Evolutionary conservation across 2,888 invertebrate species (phyloP), one percentile per base, ranked within the genome.

Genomic region (Anorthoa munda): DNA sequence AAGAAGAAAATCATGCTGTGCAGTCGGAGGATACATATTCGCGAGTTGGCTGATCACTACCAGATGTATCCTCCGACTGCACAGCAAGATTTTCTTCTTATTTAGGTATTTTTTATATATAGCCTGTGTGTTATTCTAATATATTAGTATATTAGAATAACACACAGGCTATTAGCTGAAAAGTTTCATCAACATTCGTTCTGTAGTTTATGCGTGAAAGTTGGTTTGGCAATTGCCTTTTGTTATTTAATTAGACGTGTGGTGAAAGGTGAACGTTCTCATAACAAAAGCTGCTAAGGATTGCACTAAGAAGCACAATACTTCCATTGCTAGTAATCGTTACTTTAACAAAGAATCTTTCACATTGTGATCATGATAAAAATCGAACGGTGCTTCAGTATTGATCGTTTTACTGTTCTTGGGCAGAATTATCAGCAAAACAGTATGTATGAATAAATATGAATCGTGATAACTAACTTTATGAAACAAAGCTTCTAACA

Each of bases 221-320:
- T 31, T 55, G n/a, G 26, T n/a, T 77, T 26, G 31, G 31, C n/a
- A 23, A 71, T 55, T 58, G 45, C n/a, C 0, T 31, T 59, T 31
- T 31, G 2, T n/a, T 45, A 23, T 39, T 55, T 55, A 5, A 39
- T 18, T 13, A n/a, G 23, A 39, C 2, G 2, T 5, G 7, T n/a
- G 7, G 18, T 17, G 15, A 23, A 51, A 4, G n/a, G 45, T 74
- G 9, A 11, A 50, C 9, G 13, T 18, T 56, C 45, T 31, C 4
- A 45, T 21, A 17, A 59, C 15, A 26, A 50, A 64, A 26, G 26
- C 12, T 26, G 5, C 15, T 7, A n/a, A 21, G 21, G 13, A 63
- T 39, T 39, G 1, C 2, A 15, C 7, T 23, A 17, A 15, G 9
- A 63, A 39, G 13, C 31, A 48, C 15, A 50, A 45, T 50, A 26